These are phyloP conservation scores for Denticeps clupeoides DNA, from an alignment of 2,797 vertebrate genomes.

Conservation along the genomic window DNA sequence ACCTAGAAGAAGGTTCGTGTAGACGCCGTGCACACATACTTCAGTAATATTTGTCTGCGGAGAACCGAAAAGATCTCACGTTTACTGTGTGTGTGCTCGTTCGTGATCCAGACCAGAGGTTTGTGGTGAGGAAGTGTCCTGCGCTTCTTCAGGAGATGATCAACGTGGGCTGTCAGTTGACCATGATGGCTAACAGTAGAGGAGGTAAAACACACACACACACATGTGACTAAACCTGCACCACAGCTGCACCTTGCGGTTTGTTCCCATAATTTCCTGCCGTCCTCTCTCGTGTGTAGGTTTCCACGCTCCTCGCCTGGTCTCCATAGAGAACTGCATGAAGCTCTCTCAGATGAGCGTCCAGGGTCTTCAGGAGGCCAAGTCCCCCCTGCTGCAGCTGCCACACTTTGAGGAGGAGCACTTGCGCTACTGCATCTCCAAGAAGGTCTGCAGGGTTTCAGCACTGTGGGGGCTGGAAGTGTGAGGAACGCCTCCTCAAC, in stretches of 20 bases:
- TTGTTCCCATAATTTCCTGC: too few relatives aligned
- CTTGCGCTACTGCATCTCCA: constrained; percentile 84
- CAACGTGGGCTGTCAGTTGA: constrained; percentile 94
- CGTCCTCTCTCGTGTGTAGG: constrained; percentile 49
- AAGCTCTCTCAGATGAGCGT: constrained; percentile 96
- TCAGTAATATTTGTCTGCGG: neutral
- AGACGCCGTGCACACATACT: too few relatives aligned
- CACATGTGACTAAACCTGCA: neutral
- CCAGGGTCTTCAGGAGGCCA: constrained; percentile 92
- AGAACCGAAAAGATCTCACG: neutral
- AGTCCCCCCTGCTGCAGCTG: constrained; percentile 88
- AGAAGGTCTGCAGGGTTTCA: constrained; percentile 72
- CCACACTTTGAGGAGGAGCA: constrained; percentile 97
- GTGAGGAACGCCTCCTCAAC: too few relatives aligned
- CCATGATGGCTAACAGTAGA: constrained; percentile 95
- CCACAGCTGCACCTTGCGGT: neutral
- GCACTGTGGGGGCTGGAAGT: neutral
- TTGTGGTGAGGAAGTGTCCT: constrained; percentile 90
- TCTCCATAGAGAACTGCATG: constrained; percentile 96
- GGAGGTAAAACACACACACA: constrained; percentile 64
- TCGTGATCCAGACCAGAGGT: constrained; percentile 77
- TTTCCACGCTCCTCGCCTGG: constrained; percentile 86
- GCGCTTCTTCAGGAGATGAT: constrained; percentile 97
- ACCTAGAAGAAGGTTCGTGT: constrained; percentile 90
- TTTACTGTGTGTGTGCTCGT: neutral